phyloP scores from a whole-genome alignment of 2,888 invertebrate genomes.

The Panzeria rudis region DNA sequence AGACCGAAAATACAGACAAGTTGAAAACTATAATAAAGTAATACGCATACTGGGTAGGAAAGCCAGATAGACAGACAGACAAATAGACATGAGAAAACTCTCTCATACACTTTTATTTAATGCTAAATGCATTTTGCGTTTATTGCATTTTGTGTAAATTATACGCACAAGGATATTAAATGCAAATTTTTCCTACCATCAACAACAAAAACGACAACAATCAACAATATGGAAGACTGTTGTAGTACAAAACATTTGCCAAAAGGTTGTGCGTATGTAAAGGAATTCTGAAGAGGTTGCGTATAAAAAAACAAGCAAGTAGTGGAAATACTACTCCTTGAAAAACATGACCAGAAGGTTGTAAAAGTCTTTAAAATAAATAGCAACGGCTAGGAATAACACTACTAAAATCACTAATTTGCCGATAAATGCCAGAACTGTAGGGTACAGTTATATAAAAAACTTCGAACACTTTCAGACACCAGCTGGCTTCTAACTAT shows the following conservation, averaged over 20 bases:
- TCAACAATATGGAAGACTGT: conserved; percentile 26
- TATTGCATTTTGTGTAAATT: conserved; percentile 84
- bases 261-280: conserved; percentile 1
- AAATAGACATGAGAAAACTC: background rate
- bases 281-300: background rate
- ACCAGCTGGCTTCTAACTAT: too few species aligned
- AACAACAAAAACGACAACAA: conserved; percentile 2
- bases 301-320: too few species aligned
- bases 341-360: background rate
- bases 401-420: background rate
- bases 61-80: too few species aligned
- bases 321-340: too few species aligned
- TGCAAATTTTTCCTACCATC: conserved; percentile 77
- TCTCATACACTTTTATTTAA: conserved; percentile 7
- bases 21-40: conserved; percentile 1
- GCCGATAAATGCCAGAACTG: background rate
- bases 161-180: conserved; percentile 84
- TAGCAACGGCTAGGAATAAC: background rate
- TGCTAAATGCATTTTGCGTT: conserved; percentile 82
- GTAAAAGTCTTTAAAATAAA: background rate
- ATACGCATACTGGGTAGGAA: background rate
- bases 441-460: background rate
- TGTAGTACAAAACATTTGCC: conserved; percentile 25
- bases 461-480: background rate
- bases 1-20: conserved; percentile 30